A percentile compares a stretch with the other conserved stretches of the same genome.
phyloP scores from a whole-genome alignment of 2,888 invertebrate genomes.

The Cephus runcator region DNA sequence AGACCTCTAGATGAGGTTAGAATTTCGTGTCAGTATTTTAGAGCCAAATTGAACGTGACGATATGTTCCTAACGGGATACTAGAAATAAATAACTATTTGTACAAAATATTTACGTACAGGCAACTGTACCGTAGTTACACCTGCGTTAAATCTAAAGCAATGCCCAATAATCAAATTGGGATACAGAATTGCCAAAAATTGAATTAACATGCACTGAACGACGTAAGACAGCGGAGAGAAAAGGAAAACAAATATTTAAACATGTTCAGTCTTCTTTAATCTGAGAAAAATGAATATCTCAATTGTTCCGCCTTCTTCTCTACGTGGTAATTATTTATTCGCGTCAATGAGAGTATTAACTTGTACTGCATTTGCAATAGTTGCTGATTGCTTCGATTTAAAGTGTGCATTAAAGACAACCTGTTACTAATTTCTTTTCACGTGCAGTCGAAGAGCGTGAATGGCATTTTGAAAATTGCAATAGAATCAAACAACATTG shows the following conservation, averaged over 20 bases:
- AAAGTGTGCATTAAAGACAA: background rate
- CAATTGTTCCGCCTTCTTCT: background rate
- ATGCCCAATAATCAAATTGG: background rate
- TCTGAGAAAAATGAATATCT: background rate
- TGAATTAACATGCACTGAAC: background rate
- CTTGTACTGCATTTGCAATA: background rate
- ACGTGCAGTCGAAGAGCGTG: background rate
- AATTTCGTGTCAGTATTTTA: constrained; percentile 19
- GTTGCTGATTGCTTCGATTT: background rate
- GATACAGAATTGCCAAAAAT: background rate
- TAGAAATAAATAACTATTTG: constrained; percentile 9
- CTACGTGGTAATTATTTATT: background rate
- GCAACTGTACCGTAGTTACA: background rate
- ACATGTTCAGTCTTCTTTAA: background rate
- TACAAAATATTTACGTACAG: constrained; percentile 5
- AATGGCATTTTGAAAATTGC: background rate
- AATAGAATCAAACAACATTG: background rate
- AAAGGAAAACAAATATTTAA: background rate
- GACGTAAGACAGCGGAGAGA: background rate
- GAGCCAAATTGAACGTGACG: constrained; percentile 17
- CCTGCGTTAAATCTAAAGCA: background rate
- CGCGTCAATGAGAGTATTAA: background rate
- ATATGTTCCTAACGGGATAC: constrained; percentile 12
- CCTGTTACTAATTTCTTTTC: background rate
- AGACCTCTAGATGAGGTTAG: background rate